Evolutionary conservation across 2,113 vertebrate genomes (phyloP), one percentile per base, ranked within the genome.

Genomic region (Theropithecus gelada): DNA sequence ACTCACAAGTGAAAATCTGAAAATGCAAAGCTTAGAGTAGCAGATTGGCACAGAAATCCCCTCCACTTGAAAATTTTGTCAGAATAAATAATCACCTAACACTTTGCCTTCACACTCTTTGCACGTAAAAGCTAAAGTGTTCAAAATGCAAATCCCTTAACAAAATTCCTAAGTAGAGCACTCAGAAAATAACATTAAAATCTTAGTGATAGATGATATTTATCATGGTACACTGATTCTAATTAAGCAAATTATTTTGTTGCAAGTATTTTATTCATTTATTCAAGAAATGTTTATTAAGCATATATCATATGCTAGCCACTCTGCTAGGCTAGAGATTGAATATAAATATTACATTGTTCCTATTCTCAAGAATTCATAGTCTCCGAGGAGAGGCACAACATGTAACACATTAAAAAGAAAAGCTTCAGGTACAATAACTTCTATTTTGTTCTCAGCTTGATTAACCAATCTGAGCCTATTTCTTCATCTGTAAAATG

Each of bases 1-100:
- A 94, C 59, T 96, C 32, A 61, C 0, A 17, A 95, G 23, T 55
- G 90, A 98, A 38, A 96, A 8, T 17, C 13, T 32, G 57, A 94
- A 94, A 73, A 27, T 88, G 52, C 6, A 95, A 96, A 94, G n/a
- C 27, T 88, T 81, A 61, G 25, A 66, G 22, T 88, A 78, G 30
- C 25, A 97, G 12, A 5, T 6, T 48, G 96, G 30, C 48, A 70
- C 57, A 94, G 18, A 73, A 73, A 94, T 72, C n/a, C 14, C 50
- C 88, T 96, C 32, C 72, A 38, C 5, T 22, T 4, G 64, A 9
- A 75, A 66, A 95, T 85, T 95, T 86, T 23, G 43, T 55, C 17
- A 94, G 75, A 76, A 91, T 88, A n/a, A 84, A 90, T 85, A 89
- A 68, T 82, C 70, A 75, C 8, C 13, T 88, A 88, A 96, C 78